Base-by-base conservation (phyloP, 2,797 vertebrate species). In the Coendou prehensilis region DNA sequence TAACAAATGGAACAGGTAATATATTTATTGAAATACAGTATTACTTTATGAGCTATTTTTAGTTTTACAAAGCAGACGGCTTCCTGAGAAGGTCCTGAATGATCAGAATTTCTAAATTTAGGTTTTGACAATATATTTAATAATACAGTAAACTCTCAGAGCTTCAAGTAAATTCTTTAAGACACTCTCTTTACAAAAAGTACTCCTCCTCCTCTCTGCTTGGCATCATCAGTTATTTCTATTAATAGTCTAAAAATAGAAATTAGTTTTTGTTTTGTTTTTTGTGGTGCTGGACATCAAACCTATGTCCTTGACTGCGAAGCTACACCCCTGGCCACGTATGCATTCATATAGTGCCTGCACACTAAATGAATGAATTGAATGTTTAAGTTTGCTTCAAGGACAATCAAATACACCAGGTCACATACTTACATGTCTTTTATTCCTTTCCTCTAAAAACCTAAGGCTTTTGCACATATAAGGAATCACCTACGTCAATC, bases 61-160 rank as follows among this genome's bases (percentile, higher is more conserved):
- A 50, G 69, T 95, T 94, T 59, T 89, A 20, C 67, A 69, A 90
- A 28, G 50, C 7, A 30, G 75, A 97, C 93, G 84, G 57, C 26
- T 89, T 59, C n/a, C 64, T 14, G 18, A 90, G 8, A 15, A 52
- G 18, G 23, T 14, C 37, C 50, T 86, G 41, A 92, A 87, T 82
- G 45, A 56, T 33, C 93, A 20, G 20, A 82, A 63, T 75, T 33
- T 75, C 9, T 50, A 61, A 81, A 76, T 54, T 63, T 56, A 84
- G 28, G 73, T 81, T 81, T 90, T 50, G 33, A 93, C 22, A 69
- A 33, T 3, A 1, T 78, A 96, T 33, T 37, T 92, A 86, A 87
- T 47, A 67, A 75, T 57, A 82, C 1, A n/a, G 33, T 89, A 75
- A 88, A 95, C 59, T 81, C 93, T 84, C 71, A 87, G 33, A 84